Conservation (phyloP, 1,140 invertebrate genomes). For the Panulirus ornatus region DNA sequence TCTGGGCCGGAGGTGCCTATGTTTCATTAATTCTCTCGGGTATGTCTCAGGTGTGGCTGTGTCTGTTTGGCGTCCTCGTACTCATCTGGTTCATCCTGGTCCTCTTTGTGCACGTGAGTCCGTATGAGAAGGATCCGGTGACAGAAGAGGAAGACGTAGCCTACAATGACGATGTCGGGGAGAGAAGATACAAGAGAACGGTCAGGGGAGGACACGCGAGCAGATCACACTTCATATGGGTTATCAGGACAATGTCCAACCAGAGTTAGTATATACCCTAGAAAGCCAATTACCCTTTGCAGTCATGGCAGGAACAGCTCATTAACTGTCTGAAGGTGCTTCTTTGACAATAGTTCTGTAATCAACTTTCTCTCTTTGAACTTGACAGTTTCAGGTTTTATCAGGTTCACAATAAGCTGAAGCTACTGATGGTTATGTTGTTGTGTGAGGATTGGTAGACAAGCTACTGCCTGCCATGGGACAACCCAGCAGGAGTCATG, state of each 20-base stretch:
- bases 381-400: not conserved
- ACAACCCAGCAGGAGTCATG: no score
- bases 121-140: not conserved
- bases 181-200: not conserved
- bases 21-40: no score
- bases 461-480: no score
- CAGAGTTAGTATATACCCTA: constrained; percentile 17
- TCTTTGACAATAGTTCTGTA: not conserved
- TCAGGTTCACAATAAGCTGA: not conserved
- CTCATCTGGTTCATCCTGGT: constrained; percentile 43
- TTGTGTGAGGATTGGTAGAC: not conserved
- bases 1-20: no score
- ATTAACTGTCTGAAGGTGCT: no score
- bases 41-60: constrained; percentile 52
- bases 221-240: constrained; percentile 25
- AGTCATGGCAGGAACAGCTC: no score
- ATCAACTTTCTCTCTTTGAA: not conserved
- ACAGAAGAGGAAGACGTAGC: not conserved
- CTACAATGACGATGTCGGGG: no score
- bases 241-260: constrained; percentile 7
- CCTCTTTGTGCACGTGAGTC: not conserved
- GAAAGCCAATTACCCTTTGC: no score
- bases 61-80: constrained; percentile 3
- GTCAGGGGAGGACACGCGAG: not conserved
- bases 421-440: not conserved